Conservation (phyloP, 2,888 invertebrate species). For the Tenthredo scrophulariae region DNA sequence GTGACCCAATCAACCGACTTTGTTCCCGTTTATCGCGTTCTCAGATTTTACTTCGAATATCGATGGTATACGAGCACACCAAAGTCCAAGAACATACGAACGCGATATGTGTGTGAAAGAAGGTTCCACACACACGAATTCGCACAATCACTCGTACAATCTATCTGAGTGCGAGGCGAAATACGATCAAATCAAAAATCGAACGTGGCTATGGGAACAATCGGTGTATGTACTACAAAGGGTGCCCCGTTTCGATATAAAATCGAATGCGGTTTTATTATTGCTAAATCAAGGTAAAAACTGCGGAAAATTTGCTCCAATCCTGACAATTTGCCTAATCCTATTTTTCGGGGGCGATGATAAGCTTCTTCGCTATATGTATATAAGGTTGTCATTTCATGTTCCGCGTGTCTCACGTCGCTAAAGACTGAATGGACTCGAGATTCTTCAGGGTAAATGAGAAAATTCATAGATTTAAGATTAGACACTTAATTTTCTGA, state of each 20-base stretch:
- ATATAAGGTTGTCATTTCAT: background rate
- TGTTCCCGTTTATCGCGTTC: constrained; percentile 23
- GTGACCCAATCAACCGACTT: constrained; percentile 24
- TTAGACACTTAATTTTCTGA: background rate
- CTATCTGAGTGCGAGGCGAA: constrained; percentile 24
- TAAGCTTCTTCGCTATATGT: background rate
- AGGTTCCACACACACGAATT: background rate
- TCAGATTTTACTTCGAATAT: constrained; percentile 17
- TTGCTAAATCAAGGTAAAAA: background rate
- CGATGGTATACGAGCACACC: background rate
- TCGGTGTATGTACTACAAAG: constrained; percentile 10
- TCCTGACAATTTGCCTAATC: too few species aligned
- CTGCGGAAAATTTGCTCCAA: constrained; percentile 5
- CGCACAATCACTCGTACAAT: constrained; percentile 31
- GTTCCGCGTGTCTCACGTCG: background rate
- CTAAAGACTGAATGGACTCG: background rate
- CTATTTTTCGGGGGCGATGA: background rate
- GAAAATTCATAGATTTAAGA: background rate
- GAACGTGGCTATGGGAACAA: constrained; percentile 10
- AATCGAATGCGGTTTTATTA: constrained; percentile 3
- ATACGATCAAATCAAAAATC: constrained; percentile 15
- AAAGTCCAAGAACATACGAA: background rate
- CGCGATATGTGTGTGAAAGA: background rate
- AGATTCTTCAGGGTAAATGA: background rate
- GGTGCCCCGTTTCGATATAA: background rate